Evolutionary conservation across 2,888 invertebrate genomes (phyloP).

Genomic region (Melinopterus prodromus): DNA sequence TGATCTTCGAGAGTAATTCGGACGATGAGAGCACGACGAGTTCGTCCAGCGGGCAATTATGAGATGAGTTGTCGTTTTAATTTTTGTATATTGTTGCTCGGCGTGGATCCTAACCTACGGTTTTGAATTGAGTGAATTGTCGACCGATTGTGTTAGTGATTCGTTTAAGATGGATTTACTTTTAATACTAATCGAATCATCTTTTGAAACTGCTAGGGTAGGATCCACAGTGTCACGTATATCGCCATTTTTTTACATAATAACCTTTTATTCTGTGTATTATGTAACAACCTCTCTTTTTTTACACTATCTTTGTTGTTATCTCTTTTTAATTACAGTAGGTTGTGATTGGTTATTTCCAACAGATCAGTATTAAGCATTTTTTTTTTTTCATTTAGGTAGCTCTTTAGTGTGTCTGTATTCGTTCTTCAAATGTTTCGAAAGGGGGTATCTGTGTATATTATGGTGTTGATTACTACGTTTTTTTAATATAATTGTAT

Average conservation of each 20-base stretch:
- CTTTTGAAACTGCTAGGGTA: too few species aligned
- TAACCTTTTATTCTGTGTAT: constrained; percentile 23
- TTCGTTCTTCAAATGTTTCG: not conserved
- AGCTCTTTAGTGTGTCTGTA: constrained; percentile 14
- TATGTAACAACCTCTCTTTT: constrained; percentile 19
- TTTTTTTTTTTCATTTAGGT: constrained; percentile 19
- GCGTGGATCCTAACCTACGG: not conserved
- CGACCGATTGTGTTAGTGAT: too few species aligned
- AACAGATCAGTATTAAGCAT: constrained; percentile 37
- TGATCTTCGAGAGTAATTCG: constrained; percentile 71
- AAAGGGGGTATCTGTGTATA: not conserved
- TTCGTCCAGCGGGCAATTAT: constrained; percentile 57
- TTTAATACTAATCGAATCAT: too few species aligned
- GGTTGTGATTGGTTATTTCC: constrained; percentile 39
- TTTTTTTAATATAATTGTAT: not conserved
- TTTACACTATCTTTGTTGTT: not conserved
- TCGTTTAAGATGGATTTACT: too few species aligned
- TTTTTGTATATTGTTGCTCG: constrained; percentile 30
- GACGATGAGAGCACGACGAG: constrained; percentile 66
- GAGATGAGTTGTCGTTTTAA: constrained; percentile 50
- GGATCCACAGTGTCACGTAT: constrained; percentile 19
- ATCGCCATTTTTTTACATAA: constrained; percentile 19
- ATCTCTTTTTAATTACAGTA: constrained; percentile 26
- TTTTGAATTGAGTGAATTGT: too few species aligned
- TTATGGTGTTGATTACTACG: not conserved